These are phyloP conservation scores for Heliconius himera DNA, from an alignment of 1,140 invertebrate species.

Conservation along the genomic window DNA sequence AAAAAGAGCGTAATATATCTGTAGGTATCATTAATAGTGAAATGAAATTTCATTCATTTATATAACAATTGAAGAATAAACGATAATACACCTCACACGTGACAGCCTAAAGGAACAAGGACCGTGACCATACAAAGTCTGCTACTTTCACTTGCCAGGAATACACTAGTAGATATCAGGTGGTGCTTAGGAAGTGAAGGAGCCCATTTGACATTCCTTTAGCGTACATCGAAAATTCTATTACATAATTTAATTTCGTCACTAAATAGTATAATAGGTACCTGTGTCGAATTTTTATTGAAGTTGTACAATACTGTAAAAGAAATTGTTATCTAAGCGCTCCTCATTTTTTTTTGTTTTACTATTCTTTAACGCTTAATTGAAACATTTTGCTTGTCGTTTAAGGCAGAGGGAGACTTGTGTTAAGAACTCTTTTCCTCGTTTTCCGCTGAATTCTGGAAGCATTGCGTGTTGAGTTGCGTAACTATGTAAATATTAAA, in stretches of 20 bases:
- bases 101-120: conserved; percentile 6
- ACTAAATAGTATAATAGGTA: conserved; percentile 20
- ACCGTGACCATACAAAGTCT: conserved; percentile 14
- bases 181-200: conserved; percentile 15
- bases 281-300: conserved; percentile 8
- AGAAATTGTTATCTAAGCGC: neutral
- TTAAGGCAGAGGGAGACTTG: too few species aligned
- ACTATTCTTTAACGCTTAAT: neutral
- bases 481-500: too few species aligned
- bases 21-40: neutral
- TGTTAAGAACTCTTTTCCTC: too few species aligned
- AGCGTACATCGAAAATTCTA: conserved; percentile 13
- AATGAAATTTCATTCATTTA: neutral
- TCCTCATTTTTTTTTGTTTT: neutral
- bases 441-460: too few species aligned
- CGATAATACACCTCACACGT: conserved; percentile 16
- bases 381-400: neutral
- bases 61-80: neutral
- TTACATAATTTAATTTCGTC: conserved; percentile 23
- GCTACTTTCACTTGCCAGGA: conserved; percentile 31
- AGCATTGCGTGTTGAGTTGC: too few species aligned
- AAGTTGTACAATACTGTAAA: neutral
- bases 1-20: neutral
- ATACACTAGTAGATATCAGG: conserved; percentile 10
- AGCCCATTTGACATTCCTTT: conserved; percentile 20